These are phyloP conservation scores for Cyanocitta stelleri DNA, from an alignment of 2,113 vertebrate genomes.

Conservation along the genomic window DNA sequence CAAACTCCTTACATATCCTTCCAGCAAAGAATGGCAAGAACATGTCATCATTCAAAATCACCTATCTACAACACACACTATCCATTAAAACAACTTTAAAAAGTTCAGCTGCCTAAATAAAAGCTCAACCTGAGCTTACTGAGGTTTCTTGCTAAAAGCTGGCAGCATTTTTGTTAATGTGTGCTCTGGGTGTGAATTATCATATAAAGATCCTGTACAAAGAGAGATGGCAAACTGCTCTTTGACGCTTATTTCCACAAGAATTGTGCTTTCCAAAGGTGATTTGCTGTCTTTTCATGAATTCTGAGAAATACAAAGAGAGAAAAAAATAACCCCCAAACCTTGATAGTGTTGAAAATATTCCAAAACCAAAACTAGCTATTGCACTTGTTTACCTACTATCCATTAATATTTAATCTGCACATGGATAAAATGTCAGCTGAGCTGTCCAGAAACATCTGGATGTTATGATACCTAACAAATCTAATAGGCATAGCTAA, in stretches of 20 bases:
- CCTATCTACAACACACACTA: not conserved
- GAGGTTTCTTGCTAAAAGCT: not conserved
- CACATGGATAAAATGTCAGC: constrained; percentile 45
- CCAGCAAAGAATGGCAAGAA: not conserved
- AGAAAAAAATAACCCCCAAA: not conserved
- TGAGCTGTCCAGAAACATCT: constrained; percentile 69
- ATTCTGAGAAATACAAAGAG: not conserved
- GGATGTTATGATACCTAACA: constrained; percentile 63
- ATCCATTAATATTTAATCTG: constrained; percentile 57
- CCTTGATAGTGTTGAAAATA: not conserved
- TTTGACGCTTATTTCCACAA: not conserved
- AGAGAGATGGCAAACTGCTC: not conserved
- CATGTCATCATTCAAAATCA: not conserved
- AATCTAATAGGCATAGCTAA: constrained; percentile 68
- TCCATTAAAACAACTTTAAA: not conserved
- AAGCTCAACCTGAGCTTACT: not conserved
- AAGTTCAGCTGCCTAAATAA: not conserved
- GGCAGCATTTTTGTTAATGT: not conserved
- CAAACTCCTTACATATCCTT: not conserved
- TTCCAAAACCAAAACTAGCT: not conserved
- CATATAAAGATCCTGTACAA: not conserved
- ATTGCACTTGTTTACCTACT: constrained; percentile 22
- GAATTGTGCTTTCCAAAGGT: not conserved
- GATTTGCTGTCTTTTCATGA: not conserved
- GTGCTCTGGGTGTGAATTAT: not conserved